These are phyloP conservation scores for Lasioglossum villosulum DNA, from an alignment of 2,888 invertebrate species.

Conservation along the genomic window DNA sequence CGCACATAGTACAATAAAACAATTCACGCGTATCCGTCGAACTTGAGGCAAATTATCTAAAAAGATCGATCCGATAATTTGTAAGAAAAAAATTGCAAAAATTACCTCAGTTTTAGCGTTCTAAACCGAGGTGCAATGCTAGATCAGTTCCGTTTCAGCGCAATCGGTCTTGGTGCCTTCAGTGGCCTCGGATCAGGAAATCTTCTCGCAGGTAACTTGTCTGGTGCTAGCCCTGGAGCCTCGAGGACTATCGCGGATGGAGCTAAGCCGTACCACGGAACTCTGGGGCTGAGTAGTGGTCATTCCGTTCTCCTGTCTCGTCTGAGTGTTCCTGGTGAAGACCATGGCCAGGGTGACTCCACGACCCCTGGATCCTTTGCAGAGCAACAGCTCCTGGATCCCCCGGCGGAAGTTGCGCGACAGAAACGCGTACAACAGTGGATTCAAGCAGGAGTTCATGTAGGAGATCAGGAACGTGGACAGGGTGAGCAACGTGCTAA, in stretches of 20 bases:
- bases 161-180: not conserved
- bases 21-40: not conserved
- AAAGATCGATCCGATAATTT: not conserved
- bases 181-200: slow-evolving; percentile 8
- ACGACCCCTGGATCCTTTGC: slow-evolving; percentile 83
- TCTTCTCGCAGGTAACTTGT: slow-evolving; percentile 62
- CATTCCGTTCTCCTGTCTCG: slow-evolving; percentile 71
- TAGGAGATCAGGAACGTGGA: slow-evolving; percentile 94
- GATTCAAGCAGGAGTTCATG: slow-evolving; percentile 96
- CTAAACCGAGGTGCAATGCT: not conserved
- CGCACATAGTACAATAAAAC: not conserved
- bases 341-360: slow-evolving; percentile 70
- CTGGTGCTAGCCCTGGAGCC: slow-evolving; percentile 69
- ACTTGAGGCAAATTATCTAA: not conserved
- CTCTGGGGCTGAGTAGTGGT: slow-evolving; percentile 69
- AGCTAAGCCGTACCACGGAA: slow-evolving; percentile 75
- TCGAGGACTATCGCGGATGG: slow-evolving; percentile 73
- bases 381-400: slow-evolving; percentile 92
- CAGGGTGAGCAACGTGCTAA: slow-evolving; percentile 92
- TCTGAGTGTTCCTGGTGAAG: slow-evolving; percentile 66
- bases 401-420: slow-evolving; percentile 93
- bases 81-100: not conserved
- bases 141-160: not conserved
- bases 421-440: slow-evolving; percentile 95
- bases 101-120: not conserved